Conservation (phyloP, 1,140 invertebrate species). For the Drosophila kohkoa region DNA sequence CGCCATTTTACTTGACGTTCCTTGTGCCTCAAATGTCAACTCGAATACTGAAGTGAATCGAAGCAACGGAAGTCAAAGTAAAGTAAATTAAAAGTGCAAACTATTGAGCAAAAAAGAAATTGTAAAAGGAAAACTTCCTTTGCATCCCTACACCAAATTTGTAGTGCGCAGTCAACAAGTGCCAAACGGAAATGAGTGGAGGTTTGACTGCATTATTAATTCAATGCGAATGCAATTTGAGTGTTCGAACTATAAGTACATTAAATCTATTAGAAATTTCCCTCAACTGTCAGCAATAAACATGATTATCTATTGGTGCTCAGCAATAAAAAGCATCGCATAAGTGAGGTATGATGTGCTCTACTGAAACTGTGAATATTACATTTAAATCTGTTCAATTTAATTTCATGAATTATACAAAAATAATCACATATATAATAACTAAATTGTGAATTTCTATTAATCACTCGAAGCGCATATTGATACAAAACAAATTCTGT, state of each 20-base stretch:
- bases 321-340: no score
- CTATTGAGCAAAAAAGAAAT: constrained; percentile 1
- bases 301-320: constrained; percentile 35
- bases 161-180: constrained; percentile 46
- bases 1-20: constrained; percentile 3
- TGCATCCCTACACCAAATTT: constrained; percentile 30
- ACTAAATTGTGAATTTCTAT: no score
- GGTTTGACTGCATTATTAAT: constrained; percentile 30
- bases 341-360: no score
- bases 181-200: constrained; percentile 38
- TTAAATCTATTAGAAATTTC: constrained; percentile 43
- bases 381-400: no score
- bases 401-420: no score
- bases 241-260: constrained; percentile 37
- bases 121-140: constrained; percentile 11
- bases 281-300: constrained; percentile 32
- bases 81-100: constrained; percentile 31
- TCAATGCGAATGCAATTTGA: constrained; percentile 37
- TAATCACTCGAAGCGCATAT: no score
- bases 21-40: constrained; percentile 12
- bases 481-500: neutral
- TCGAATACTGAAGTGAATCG: constrained; percentile 10
- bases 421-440: no score
- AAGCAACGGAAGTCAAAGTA: constrained; percentile 40
- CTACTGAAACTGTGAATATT: no score